phyloP scores from a whole-genome alignment of 1,140 invertebrate genomes.

The Akabosia matsudoensis region DNA sequence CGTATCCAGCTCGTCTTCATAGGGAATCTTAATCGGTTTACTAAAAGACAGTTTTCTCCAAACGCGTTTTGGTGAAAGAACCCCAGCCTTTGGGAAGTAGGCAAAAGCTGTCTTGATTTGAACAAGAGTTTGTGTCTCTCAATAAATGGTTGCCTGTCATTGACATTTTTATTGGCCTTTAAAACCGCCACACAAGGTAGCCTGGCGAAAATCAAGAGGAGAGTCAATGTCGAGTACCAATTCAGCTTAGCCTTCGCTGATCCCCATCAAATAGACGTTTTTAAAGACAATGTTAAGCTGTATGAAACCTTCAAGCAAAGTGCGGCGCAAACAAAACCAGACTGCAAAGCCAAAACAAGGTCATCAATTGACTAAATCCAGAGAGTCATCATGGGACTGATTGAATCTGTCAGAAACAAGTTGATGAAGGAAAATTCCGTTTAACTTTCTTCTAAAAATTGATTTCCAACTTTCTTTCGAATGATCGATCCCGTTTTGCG shows the following conservation, averaged over 20 bases:
- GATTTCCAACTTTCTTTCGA: no score
- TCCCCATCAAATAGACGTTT: background rate
- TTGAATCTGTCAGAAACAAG: no score
- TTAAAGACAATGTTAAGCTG: background rate
- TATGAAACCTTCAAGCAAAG: background rate
- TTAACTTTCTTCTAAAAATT: background rate
- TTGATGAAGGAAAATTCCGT: background rate
- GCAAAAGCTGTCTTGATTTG: background rate
- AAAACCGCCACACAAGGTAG: conserved; percentile 8
- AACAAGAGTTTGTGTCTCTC: background rate
- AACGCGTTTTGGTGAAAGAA: no score
- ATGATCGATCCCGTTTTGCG: no score
- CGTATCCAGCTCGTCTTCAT: no score
- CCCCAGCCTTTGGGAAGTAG: background rate
- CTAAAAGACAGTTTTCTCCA: no score
- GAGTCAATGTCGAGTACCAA: conserved; percentile 36
- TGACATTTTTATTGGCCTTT: conserved; percentile 42
- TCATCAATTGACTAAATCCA: no score
- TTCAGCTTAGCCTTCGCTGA: background rate
- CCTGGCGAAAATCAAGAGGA: conserved; percentile 16
- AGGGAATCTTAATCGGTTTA: no score
- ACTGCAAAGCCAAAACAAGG: conserved; percentile 17
- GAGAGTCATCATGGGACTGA: no score
- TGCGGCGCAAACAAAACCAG: no score
- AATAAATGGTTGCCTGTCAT: conserved; percentile 31